These are phyloP conservation scores for Sciaenops ocellatus DNA, from an alignment of 2,797 vertebrate species.

Conservation along the genomic window DNA sequence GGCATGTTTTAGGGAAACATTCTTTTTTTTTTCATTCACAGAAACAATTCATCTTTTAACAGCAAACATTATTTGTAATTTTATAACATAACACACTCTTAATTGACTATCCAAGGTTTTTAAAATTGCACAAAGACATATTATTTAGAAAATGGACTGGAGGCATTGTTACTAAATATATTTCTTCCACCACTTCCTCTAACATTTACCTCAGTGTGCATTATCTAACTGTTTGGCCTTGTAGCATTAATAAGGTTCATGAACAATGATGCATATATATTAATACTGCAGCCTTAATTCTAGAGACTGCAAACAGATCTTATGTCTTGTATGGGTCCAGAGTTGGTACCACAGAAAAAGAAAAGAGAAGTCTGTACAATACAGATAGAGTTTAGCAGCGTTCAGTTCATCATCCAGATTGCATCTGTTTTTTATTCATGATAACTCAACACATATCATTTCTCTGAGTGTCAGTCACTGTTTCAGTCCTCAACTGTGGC, in stretches of 20 bases:
- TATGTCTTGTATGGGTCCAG: too few species aligned
- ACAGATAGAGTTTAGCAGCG: neutral
- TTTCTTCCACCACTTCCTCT: neutral
- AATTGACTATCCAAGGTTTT: neutral
- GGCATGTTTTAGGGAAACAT: conserved; percentile 13
- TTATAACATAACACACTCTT: neutral
- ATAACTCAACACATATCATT: neutral
- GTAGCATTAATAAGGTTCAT: neutral
- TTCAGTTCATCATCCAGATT: neutral
- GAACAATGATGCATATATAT: neutral
- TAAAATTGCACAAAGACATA: neutral
- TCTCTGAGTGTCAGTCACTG: neutral
- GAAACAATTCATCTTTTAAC: neutral
- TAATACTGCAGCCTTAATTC: neutral
- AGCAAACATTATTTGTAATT: neutral
- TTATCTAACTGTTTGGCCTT: neutral
- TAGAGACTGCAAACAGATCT: neutral
- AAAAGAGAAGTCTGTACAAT: neutral
- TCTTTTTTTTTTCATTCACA: neutral
- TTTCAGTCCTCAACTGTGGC: neutral
- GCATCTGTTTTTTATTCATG: neutral
- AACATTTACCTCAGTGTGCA: too few species aligned
- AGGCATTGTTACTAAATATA: neutral
- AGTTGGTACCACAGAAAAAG: neutral
- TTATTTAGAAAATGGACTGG: neutral